phyloP scores from a whole-genome alignment of 1,140 invertebrate species.

The Tenebrio molitor region DNA sequence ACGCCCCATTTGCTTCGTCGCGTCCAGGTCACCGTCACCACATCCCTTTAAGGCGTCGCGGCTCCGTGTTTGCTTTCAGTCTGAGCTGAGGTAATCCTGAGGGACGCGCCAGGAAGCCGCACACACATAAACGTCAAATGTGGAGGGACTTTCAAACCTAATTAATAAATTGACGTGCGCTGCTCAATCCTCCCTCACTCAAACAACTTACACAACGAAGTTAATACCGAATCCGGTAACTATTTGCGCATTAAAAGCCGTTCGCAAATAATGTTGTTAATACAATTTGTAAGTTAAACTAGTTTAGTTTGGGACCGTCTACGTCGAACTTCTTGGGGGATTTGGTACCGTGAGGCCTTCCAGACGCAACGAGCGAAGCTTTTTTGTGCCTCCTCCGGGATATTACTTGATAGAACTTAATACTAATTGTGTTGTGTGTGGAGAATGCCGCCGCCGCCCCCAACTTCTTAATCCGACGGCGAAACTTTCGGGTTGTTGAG shows the following conservation, averaged over 20 bases:
- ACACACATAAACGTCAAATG: no score
- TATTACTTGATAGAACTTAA: background rate
- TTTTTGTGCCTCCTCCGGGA: background rate
- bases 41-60: no score
- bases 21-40: no score
- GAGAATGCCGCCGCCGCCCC: no score
- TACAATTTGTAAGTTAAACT: conserved; percentile 11
- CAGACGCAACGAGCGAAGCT: background rate
- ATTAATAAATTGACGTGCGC: background rate
- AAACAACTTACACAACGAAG: background rate
- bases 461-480: no score
- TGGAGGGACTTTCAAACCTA: background rate
- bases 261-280: conserved; percentile 5
- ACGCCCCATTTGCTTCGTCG: no score
- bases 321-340: background rate
- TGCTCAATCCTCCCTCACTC: background rate
- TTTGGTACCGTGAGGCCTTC: background rate
- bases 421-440: background rate
- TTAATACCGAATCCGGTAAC: background rate
- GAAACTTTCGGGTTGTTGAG: no score
- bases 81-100: no score
- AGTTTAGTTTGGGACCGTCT: background rate
- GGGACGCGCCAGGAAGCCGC: no score
- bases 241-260: conserved; percentile 1
- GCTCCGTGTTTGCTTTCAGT: no score